Evolutionary conservation across 64 coral and sea anemone genomes (phyloP).

Genomic region (Pachyseris speciosa): DNA sequence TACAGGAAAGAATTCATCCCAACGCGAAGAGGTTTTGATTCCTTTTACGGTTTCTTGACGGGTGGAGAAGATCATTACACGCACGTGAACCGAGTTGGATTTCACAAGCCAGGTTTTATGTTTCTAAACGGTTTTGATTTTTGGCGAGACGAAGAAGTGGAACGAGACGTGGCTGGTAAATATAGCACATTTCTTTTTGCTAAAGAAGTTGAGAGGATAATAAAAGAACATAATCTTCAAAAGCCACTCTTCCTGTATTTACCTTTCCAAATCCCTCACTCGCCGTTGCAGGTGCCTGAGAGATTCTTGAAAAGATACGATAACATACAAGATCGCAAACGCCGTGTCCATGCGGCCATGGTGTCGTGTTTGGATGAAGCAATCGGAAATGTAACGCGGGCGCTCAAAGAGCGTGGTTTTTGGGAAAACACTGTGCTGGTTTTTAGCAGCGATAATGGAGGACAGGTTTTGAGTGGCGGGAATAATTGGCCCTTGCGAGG

Average conservation of each 20-base stretch:
- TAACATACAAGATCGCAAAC: constrained; percentile 33
- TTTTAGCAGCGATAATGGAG: constrained; percentile 78
- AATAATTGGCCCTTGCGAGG: constrained; percentile 64
- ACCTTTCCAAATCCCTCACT: constrained; percentile 54
- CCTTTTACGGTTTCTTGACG: constrained; percentile 38
- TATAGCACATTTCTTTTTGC: constrained; percentile 55
- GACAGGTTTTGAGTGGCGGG: constrained; percentile 35
- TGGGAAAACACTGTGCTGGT: constrained; percentile 69
- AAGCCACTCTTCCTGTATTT: constrained; percentile 56
- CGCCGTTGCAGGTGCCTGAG: constrained; percentile 39
- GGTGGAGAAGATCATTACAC: constrained; percentile 62
- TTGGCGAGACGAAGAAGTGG: constrained; percentile 43
- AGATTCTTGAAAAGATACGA: constrained; percentile 33
- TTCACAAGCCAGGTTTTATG: constrained; percentile 1
- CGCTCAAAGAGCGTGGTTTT: constrained; percentile 54
- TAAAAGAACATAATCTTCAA: constrained; percentile 21
- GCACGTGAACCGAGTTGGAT: constrained; percentile 29
- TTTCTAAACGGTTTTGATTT: constrained; percentile 61
- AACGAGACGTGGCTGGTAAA: neutral
- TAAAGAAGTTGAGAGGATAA: constrained; percentile 46
- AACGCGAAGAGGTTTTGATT: constrained; percentile 35
- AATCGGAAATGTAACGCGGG: constrained; percentile 23
- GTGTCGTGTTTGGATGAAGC: constrained; percentile 68
- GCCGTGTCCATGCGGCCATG: constrained; percentile 60
- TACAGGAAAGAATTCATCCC: constrained; percentile 10